Percentiles rank a stretch among this genome's conserved stretches.
These are phyloP conservation scores for Trematocara zebra DNA, from an alignment of 2,113 vertebrate genomes.

Conservation along the genomic window DNA sequence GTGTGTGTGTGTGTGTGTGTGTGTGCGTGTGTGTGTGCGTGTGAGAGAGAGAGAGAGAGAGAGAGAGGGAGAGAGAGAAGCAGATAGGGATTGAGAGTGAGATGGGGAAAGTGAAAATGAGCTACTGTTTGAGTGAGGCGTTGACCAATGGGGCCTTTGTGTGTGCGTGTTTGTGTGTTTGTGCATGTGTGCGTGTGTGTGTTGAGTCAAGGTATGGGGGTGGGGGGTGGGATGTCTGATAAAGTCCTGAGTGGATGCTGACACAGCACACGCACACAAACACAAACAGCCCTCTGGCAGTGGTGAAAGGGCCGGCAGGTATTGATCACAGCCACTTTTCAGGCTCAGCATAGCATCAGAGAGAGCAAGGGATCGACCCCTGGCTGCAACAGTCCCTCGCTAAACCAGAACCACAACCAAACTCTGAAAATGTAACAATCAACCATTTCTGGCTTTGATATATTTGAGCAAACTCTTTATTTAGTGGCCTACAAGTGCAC, in stretches of 20 bases:
- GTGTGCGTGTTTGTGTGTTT: neutral
- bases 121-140: slow-evolving; percentile 15
- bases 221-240: slow-evolving; percentile 46
- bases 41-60: neutral
- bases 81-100: neutral
- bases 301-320: slow-evolving; percentile 61
- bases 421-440: slow-evolving; percentile 9
- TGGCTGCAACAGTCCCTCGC: slow-evolving; percentile 19
- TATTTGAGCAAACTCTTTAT: neutral
- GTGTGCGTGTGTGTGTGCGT: neutral
- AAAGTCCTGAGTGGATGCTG: slow-evolving; percentile 57
- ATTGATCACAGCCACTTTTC: slow-evolving; percentile 73
- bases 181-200: neutral
- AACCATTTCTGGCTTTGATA: neutral
- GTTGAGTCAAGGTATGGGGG: neutral
- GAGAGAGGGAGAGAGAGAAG: neutral
- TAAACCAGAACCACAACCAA: neutral
- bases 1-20: neutral
- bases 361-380: slow-evolving; percentile 12
- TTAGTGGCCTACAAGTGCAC: neutral
- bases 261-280: slow-evolving; percentile 1
- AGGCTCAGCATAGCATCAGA: slow-evolving; percentile 63
- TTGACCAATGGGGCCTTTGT: slow-evolving; percentile 26
- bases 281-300: slow-evolving; percentile 44
- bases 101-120: slow-evolving; percentile 37